These are phyloP conservation scores for Chrysogorgia sp. DNA, from an alignment of 92 coral and sea anemone genomes.

Conservation along the genomic window DNA sequence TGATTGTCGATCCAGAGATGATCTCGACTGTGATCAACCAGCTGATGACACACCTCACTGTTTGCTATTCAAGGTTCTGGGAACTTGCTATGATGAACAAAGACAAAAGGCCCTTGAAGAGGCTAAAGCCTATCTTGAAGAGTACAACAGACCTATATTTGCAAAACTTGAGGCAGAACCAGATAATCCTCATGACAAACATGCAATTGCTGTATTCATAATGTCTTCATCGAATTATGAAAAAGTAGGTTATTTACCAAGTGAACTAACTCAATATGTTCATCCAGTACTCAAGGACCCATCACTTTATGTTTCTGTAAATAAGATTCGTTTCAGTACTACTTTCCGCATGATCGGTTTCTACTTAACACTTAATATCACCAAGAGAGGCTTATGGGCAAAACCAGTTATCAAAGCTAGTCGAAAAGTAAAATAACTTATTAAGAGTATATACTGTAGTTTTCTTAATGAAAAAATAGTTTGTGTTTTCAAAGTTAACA, in stretches of 20 bases:
- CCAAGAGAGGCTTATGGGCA: conserved; percentile 43
- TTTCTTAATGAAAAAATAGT: not conserved
- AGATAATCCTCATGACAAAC: conserved; percentile 50
- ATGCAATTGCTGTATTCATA: conserved; percentile 60
- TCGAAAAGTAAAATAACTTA: conserved; percentile 42
- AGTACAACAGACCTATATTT: conserved; percentile 52
- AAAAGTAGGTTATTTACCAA: conserved; percentile 59
- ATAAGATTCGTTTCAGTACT: conserved; percentile 29
- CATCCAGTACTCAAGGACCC: conserved; percentile 42
- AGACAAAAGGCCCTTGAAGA: conserved; percentile 51
- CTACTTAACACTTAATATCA: conserved; percentile 23
- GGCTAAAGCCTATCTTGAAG: conserved; percentile 53
- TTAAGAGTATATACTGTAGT: not conserved
- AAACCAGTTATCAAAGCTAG: conserved; percentile 43
- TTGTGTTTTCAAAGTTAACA: not conserved
- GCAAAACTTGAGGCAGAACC: conserved; percentile 53
- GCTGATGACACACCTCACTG: conserved; percentile 16
- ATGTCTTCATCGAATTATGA: conserved; percentile 45
- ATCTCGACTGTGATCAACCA: not conserved
- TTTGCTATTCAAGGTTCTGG: conserved; percentile 65
- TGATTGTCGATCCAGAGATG: too few relatives aligned
- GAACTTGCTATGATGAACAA: conserved; percentile 43
- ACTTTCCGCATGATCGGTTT: conserved; percentile 21
- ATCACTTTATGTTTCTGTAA: conserved; percentile 16
- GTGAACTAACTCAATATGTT: conserved; percentile 55